A percentile compares a stretch with the other conserved stretches of the same genome.
Conservation (phyloP, 2,113 vertebrate genomes). For the Protomyctophum bolini region DNA sequence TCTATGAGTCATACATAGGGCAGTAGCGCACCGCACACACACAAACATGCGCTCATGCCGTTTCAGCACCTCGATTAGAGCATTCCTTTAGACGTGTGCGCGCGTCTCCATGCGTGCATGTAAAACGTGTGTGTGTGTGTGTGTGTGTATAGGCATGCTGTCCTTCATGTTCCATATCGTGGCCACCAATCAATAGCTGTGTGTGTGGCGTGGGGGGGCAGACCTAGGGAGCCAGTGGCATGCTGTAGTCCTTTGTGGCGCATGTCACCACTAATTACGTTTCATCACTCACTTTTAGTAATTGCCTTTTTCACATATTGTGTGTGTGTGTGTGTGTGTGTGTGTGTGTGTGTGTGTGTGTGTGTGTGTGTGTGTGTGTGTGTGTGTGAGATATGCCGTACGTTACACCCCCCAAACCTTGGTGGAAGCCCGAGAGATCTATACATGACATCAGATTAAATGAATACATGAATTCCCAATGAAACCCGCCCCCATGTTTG, state of each 20-base stretch:
- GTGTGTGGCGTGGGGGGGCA: neutral
- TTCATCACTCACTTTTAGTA: constrained; percentile 72
- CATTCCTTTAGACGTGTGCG: constrained; percentile 10
- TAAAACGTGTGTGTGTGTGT: constrained; percentile 26
- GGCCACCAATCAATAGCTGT: constrained; percentile 50
- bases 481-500: constrained; percentile 36
- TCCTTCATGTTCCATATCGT: constrained; percentile 36
- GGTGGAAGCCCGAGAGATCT: constrained; percentile 48
- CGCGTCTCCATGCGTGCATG: no score
- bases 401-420: constrained; percentile 27
- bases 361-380: no score
- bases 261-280: constrained; percentile 68
- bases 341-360: neutral
- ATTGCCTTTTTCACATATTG: constrained; percentile 62
- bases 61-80: constrained; percentile 30
- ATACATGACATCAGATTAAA: constrained; percentile 82
- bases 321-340: no score
- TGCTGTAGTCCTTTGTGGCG: constrained; percentile 41
- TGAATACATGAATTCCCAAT: constrained; percentile 78
- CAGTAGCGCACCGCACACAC: constrained; percentile 44
- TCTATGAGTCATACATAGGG: constrained; percentile 40
- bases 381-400: no score
- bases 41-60: constrained; percentile 11
- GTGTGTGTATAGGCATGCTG: constrained; percentile 29
- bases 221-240: constrained; percentile 27